Conservation (phyloP, 2,113 vertebrate genomes). For the Nematolebias whitei region DNA sequence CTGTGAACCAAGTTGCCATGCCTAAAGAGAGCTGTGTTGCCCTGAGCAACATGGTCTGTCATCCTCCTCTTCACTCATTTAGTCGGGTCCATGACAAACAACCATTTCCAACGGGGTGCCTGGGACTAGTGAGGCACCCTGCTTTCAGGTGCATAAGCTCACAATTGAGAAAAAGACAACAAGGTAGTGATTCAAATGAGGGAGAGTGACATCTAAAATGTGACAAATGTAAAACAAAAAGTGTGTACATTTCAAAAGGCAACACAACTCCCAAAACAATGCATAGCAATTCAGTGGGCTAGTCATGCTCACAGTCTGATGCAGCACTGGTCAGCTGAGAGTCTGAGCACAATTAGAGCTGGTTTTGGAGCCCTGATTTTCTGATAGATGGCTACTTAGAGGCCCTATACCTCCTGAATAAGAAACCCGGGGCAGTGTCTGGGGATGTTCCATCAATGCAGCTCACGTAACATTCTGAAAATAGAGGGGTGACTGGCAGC, state of each 20-base stretch:
- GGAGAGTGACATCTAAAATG: conserved; percentile 14
- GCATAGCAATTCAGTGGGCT: conserved; percentile 60
- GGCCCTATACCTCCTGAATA: conserved; percentile 64
- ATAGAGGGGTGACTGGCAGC: conserved; percentile 54
- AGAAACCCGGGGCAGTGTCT: conserved; percentile 58
- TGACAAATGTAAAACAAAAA: conserved; percentile 17
- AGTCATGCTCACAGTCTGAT: conserved; percentile 64
- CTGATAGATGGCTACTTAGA: conserved; percentile 75
- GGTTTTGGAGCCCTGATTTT: conserved; percentile 70
- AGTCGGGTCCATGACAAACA: conserved; percentile 64
- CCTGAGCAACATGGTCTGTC: conserved; percentile 57
- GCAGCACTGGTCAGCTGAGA: conserved; percentile 62
- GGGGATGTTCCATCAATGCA: conserved; percentile 68
- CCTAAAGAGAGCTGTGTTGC: conserved; percentile 51
- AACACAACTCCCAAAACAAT: conserved; percentile 48
- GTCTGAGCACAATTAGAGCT: conserved; percentile 68
- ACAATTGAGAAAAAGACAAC: conserved; percentile 20
- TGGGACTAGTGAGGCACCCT: conserved; percentile 29
- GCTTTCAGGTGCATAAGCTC: conserved; percentile 46
- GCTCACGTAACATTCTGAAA: conserved; percentile 68
- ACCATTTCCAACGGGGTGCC: conserved; percentile 52
- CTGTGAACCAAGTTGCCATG: conserved; percentile 39
- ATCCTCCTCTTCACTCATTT: conserved; percentile 40
- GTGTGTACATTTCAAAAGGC: conserved; percentile 21
- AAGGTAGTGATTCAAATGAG: conserved; percentile 6